A percentile compares a stretch with the other conserved stretches of the same genome.
Evolutionary conservation across 2,797 vertebrate species (phyloP).

Genomic region (Poecilia wingei): DNA sequence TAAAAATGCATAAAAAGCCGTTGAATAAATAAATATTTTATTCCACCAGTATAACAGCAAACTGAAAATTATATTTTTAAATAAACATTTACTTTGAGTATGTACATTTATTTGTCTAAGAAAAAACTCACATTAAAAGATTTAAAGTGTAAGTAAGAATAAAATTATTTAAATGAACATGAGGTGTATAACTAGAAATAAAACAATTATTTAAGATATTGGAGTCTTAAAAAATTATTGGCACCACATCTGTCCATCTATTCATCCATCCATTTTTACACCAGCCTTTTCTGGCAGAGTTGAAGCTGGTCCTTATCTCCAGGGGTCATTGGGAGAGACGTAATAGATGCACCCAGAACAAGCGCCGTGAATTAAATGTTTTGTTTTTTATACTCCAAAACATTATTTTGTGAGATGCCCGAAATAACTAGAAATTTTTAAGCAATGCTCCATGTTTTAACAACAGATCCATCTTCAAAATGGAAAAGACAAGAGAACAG

Average conservation of each 20-base stretch:
- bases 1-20: not conserved
- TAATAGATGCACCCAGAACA: not conserved
- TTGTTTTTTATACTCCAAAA: not conserved
- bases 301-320: not conserved
- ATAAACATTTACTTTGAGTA: not conserved
- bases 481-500: not conserved
- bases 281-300: not conserved
- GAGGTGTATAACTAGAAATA: not conserved
- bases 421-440: not conserved
- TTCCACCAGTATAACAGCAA: not conserved
- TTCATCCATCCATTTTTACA: not conserved
- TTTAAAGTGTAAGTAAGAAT: not conserved
- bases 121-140: not conserved
- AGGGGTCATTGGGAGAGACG: not conserved
- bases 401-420: not conserved
- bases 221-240: not conserved
- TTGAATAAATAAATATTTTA: not conserved
- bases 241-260: not conserved
- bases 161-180: not conserved
- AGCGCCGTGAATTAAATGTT: not conserved
- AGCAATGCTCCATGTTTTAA: not conserved
- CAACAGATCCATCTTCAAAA: not conserved
- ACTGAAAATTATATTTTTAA: not conserved
- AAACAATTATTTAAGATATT: not conserved
- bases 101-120: not conserved